Conservation (phyloP, 2,797 vertebrate species). For the Strix occidentalis region DNA sequence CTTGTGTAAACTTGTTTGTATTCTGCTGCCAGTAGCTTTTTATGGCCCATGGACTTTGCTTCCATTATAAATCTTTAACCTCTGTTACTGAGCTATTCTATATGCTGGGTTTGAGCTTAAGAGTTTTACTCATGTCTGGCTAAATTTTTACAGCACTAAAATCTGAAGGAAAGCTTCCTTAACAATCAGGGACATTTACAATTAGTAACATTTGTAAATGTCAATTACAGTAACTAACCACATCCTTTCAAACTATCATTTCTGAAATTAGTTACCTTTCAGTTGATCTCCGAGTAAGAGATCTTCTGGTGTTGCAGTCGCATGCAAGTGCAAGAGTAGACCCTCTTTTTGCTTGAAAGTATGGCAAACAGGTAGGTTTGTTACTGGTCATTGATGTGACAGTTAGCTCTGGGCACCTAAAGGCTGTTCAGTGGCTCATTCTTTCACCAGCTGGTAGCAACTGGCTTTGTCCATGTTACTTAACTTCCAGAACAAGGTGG, state of each 20-base stretch:
- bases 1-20: background rate
- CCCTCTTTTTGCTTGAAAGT: background rate
- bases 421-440: background rate
- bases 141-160: background rate
- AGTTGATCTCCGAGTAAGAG: background rate
- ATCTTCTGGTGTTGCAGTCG: background rate
- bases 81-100: background rate
- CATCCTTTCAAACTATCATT: background rate
- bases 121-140: background rate
- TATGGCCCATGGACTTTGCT: background rate
- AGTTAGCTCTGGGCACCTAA: background rate
- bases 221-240: background rate
- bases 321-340: background rate
- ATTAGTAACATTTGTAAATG: background rate
- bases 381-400: background rate
- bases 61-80: background rate
- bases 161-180: background rate
- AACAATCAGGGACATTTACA: background rate
- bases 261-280: background rate
- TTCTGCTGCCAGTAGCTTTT: background rate
- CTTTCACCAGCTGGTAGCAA: background rate
- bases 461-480: background rate
- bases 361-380: background rate
- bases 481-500: background rate
- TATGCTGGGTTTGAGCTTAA: background rate